Percentiles rank a stretch among this genome's conserved stretches.
Evolutionary conservation across 2,888 invertebrate species (phyloP).

Genomic region (Lamproptera curius): DNA sequence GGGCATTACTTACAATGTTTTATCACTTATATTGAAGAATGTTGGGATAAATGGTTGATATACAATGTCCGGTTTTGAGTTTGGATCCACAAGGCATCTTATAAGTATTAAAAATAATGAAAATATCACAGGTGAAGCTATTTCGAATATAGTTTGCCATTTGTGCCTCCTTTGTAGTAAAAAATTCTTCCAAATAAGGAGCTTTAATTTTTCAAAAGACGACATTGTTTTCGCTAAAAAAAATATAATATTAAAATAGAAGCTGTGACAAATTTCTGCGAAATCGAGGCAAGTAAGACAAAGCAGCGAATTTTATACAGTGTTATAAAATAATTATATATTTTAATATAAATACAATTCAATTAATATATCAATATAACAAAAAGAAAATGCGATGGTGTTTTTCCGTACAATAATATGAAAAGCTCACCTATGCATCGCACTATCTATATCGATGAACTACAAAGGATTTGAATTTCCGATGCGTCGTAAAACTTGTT

Average conservation of each 20-base stretch:
- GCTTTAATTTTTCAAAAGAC: constrained; percentile 78
- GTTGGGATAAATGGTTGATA: constrained; percentile 63
- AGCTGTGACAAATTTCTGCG: no score
- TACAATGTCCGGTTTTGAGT: constrained; percentile 54
- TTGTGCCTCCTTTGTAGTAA: constrained; percentile 86
- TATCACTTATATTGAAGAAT: constrained; percentile 59
- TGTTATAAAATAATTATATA: not conserved
- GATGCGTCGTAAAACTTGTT: constrained; percentile 3
- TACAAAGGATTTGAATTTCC: not conserved
- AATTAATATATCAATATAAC: not conserved
- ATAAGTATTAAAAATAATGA: constrained; percentile 84
- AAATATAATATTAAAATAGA: constrained; percentile 3
- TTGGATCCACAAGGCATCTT: constrained; percentile 82
- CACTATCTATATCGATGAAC: constrained; percentile 9
- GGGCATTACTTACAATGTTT: constrained; percentile 53
- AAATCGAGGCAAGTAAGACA: no score
- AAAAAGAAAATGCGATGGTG: constrained; percentile 1
- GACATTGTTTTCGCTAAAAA: constrained; percentile 44
- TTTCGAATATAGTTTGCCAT: constrained; percentile 84
- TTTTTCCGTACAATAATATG: constrained; percentile 10
- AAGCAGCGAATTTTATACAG: not conserved
- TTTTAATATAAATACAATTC: not conserved
- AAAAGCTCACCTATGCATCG: constrained; percentile 19
- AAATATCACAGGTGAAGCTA: constrained; percentile 84
- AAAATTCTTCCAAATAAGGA: constrained; percentile 91